phyloP scores from a whole-genome alignment of 92 coral and sea anemone species.

The Phymanthus crucifer region DNA sequence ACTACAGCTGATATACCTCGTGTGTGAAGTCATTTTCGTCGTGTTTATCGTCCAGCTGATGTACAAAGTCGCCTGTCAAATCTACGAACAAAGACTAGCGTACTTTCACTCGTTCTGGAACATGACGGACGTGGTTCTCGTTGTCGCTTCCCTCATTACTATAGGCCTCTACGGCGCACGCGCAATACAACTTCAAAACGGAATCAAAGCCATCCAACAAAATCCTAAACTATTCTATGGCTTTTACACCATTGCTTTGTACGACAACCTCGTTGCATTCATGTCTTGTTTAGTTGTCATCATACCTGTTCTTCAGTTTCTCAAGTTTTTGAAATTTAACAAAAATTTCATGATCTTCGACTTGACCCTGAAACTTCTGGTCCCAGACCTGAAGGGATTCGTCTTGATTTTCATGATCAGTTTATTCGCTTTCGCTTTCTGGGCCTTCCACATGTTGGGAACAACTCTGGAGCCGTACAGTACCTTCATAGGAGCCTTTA shows the following conservation, averaged over 20 bases:
- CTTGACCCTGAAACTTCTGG: constrained; percentile 43
- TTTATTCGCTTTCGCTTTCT: constrained; percentile 39
- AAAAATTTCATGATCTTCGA: constrained; percentile 71
- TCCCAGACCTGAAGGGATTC: constrained; percentile 50
- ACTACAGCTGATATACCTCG: constrained; percentile 51
- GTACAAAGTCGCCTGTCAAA: constrained; percentile 33
- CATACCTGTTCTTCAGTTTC: constrained; percentile 55
- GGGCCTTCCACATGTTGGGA: constrained; percentile 56
- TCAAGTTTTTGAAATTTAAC: constrained; percentile 66
- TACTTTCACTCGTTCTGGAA: constrained; percentile 66
- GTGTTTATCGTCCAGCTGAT: constrained; percentile 52
- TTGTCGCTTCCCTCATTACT: constrained; percentile 42
- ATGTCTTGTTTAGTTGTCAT: constrained; percentile 57
- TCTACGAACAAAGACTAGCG: constrained; percentile 31
- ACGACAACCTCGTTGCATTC: constrained; percentile 64
- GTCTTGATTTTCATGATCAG: constrained; percentile 48
- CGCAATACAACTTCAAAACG: constrained; percentile 36
- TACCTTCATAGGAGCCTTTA: constrained; percentile 43
- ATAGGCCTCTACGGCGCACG: constrained; percentile 61
- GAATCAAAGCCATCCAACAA: constrained; percentile 51
- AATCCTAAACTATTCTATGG: constrained; percentile 52
- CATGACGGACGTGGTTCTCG: constrained; percentile 48
- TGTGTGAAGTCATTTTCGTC: constrained; percentile 64
- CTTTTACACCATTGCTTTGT: constrained; percentile 50
- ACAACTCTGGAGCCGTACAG: constrained; percentile 43